These are phyloP conservation scores for Cantharis rustica DNA, from an alignment of 2,888 invertebrate species.

Conservation along the genomic window DNA sequence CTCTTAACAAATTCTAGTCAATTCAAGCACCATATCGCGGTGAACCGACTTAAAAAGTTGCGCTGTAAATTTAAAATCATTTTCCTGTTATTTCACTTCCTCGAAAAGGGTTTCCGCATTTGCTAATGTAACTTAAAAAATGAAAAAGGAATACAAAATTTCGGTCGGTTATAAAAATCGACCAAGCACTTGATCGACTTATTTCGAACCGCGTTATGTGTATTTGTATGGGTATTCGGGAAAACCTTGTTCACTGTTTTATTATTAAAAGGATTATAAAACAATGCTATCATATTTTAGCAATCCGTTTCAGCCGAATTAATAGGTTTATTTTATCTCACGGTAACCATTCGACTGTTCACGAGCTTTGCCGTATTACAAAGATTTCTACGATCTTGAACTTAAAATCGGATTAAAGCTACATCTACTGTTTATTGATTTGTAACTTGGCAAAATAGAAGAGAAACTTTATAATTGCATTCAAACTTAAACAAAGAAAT, in stretches of 20 bases:
- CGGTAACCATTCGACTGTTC: constrained; percentile 19
- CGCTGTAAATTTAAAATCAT: constrained; percentile 15
- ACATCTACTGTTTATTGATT: constrained; percentile 10
- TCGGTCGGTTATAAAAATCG: constrained; percentile 12
- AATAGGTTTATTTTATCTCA: constrained; percentile 26
- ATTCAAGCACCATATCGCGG: neutral
- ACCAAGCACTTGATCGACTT: constrained; percentile 23
- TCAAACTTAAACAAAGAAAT: neutral
- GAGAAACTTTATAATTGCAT: neutral
- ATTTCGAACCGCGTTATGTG: neutral
- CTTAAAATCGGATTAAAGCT: constrained; percentile 17
- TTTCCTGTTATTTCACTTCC: constrained; percentile 17
- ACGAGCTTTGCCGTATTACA: constrained; percentile 9
- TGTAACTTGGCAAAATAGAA: neutral
- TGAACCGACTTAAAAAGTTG: constrained; percentile 7
- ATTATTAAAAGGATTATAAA: constrained; percentile 14
- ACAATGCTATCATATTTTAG: constrained; percentile 26
- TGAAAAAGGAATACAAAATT: constrained; percentile 16
- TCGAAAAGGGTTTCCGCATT: constrained; percentile 3
- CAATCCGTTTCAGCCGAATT: constrained; percentile 16
- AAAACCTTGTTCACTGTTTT: constrained; percentile 20
- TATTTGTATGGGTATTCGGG: constrained; percentile 1
- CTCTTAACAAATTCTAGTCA: constrained; percentile 1
- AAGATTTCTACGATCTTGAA: constrained; percentile 19
- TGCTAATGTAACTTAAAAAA: constrained; percentile 5